Base-by-base conservation (phyloP, 2,113 vertebrate species). In the Serinus canaria region DNA sequence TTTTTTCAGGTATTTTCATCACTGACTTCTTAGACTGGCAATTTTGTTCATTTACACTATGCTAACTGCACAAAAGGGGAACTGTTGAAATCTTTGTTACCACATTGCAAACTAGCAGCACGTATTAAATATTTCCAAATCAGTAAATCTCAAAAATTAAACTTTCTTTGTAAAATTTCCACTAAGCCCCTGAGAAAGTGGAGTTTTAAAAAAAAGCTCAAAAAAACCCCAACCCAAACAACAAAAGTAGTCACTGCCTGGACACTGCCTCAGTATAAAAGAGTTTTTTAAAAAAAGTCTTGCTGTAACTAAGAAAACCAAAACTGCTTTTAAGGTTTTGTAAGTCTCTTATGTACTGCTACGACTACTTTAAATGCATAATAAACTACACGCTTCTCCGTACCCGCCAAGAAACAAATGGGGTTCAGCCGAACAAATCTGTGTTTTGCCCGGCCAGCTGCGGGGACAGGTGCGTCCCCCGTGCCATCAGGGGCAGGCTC, bases 351-450 rank as follows among this genome's bases (percentile, higher is more conserved):
- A 47, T 7, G 9, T 15, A 28, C 63, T 43, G 6, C 24, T 35
- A 11, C 1, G 7, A 30, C 4, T 53, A 11, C 28, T 13, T 8
- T 6, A 28, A 64, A 33, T 1, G 12, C n/a, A 18, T 8, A 5
- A 28, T 59, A 11, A 55, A 4, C 50, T 6, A 59, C 8, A 13
- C 0, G n/a, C 31, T 41, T 28, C 28, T 16, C 15, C 20, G 27
- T 7, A 4, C n/a, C 21, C 9, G 27, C 73, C 52, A 14, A 14
- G n/a, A 15, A 76, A n/a, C 60, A 37, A 37, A 1, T 0, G 24
- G n/a, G 63, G 10, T 16, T 23, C 28, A 13, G 53, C 35, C 1
- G 13, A 4, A 20, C n/a, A 24, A 10, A 16, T 0, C 31, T 0
- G 9, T 3, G 69, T 17, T 20, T 7, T 3, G 23, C 47, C 6